Conservation (phyloP, 2,888 invertebrate genomes). For the Cerceris rybyensis region DNA sequence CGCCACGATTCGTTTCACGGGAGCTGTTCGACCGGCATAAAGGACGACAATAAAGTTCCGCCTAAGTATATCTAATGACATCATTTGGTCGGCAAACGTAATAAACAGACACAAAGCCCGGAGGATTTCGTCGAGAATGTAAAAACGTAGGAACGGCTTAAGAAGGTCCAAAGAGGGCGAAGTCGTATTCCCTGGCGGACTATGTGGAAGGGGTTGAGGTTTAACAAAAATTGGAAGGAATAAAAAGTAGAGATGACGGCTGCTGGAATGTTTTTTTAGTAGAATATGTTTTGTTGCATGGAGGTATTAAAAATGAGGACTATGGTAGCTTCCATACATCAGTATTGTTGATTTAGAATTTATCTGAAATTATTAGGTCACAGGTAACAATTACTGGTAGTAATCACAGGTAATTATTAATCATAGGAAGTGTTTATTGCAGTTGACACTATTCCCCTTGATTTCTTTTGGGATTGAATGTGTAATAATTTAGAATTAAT, state of each 20-base stretch:
- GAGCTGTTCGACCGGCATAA: conserved; percentile 70
- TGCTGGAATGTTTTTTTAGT: no score
- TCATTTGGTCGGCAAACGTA: conserved; percentile 72
- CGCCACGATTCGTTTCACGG: conserved; percentile 64
- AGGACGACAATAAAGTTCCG: conserved; percentile 74
- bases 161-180: conserved; percentile 29
- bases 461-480: no score
- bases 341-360: no score
- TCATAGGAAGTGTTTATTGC: no score
- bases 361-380: no score
- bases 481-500: no score
- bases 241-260: conserved; percentile 11
- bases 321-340: neutral
- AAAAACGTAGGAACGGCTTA: conserved; percentile 64
- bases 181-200: conserved; percentile 18
- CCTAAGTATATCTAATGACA: conserved; percentile 79
- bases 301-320: neutral
- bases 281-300: no score
- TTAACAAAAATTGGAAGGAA: conserved; percentile 20
- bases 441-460: no score
- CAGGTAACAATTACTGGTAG: no score
- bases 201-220: conserved; percentile 13
- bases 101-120: conserved; percentile 72
- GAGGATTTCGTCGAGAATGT: conserved; percentile 72
- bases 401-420: no score